Evolutionary conservation across 2,113 vertebrate species (phyloP), one percentile per base, ranked within the genome.

Genomic region (Marcusenius ussheri): DNA sequence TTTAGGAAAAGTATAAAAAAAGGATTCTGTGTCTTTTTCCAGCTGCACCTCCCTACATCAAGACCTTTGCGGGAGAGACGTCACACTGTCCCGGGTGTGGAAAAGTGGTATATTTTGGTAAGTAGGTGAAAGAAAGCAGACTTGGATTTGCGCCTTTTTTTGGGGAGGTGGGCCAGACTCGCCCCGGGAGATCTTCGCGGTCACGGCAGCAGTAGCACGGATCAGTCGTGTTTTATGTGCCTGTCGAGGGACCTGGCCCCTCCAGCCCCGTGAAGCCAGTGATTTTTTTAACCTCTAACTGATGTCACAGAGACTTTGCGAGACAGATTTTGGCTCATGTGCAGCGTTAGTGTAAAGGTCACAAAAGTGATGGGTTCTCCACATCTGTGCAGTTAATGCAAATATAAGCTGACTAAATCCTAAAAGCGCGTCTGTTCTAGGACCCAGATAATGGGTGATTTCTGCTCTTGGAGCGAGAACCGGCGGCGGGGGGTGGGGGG

Each of bases 31-130:
- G 27, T 70, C 8, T 58, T 88, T 51, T 83, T 47, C 51, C 58
- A 93, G 93, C 42, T 21, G 27, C 91, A 46, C 90, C 91, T 19
- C 66, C 83, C 10, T 88, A 92, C 58, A 70, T 62, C 83, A 94
- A 93, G 89, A 95, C 92, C 0, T 96, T 95, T 91, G 95, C 95
- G 17, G 95, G 95, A 46, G 95, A 96, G 93, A 95, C 94, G 1
- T 95, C 94, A 0, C 77, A 94, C 58, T 96, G 95, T 70, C 96
- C 95, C 0, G 94, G 95, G 89, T 96, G 96, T 90, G 92, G 93
- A 77, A 93, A 95, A 49, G 93, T 93, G 0, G 95, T 96, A 31
- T 96, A 94, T 90, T 96, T 96, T 45, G 96, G 95, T 96, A 92
- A 95, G 96, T 94, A 47, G 10, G 27, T 45, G 35, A 62, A 84